Base-by-base conservation (phyloP, 2,797 vertebrate genomes). In the Lepidocolaptes lacrymiger region DNA sequence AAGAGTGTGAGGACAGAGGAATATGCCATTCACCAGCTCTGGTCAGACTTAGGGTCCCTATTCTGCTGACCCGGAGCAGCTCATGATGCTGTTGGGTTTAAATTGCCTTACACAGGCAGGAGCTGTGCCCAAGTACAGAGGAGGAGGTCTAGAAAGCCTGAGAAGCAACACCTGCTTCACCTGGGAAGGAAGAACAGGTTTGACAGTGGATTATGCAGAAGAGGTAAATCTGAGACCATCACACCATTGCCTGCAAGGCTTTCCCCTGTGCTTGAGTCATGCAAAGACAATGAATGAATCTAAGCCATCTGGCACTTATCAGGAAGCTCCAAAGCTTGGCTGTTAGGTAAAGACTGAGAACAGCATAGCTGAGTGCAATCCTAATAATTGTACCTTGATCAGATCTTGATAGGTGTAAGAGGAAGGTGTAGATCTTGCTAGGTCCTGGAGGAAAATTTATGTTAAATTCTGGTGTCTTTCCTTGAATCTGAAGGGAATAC, bases 151-250 rank as follows among this genome's bases (percentile, higher is more conserved):
- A 55, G 61, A 58, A 84, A 62, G 27, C 7, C 34, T 37, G 46
- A 62, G 51, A 68, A 78, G 46, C 1, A 12, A 34, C 0, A 0
- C 32, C n/a, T 52, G 36, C 48, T 76, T 58, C 55, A 55, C 7
- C 7, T 6, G 24, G 32, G 37, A 83, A 75, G 39, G 36, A 89
- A 85, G 55, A 86, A 66, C 2, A 11, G 17, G 12, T 76, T 73
- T 93, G 59, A 21, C 32, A 37, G 46, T 51, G 78, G 26, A 73
- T 92, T 78, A 74, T 56, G 28, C 77, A 79, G 36, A 83, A 81
- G 39, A 78, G 17, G 24, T 64, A 75, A 77, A 88, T 56, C 54
- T 64, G 56, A 91, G 58, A 78, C 64, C 16, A 23, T 36, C 34
- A 34, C 46, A 18, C 24, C 30, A 22, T 58, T 52, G 26, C 39